Evolutionary conservation across 1,140 invertebrate species (phyloP).

Genomic region (Monochamus saltuarius): DNA sequence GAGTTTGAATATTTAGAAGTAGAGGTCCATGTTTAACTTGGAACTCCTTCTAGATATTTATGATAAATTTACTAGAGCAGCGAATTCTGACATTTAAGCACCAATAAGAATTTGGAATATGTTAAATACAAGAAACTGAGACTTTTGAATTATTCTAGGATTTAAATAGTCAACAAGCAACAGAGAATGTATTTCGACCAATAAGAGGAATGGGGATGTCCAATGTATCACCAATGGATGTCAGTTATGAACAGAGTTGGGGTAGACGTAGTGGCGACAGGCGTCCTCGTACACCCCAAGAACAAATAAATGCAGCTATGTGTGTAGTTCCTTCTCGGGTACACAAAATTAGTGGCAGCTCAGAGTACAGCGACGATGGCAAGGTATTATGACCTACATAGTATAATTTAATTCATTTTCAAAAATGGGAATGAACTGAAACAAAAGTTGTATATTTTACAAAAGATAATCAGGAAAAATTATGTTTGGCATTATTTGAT

Average conservation of each 20-base stretch:
- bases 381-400: too few species aligned
- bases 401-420: too few species aligned
- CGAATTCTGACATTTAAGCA: background rate
- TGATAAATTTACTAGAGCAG: too few species aligned
- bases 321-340: conserved; percentile 10
- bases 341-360: conserved; percentile 32
- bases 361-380: conserved; percentile 36
- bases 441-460: too few species aligned
- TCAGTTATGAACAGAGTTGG: conserved; percentile 23
- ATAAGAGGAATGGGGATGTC: conserved; percentile 11
- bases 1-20: conserved; percentile 33
- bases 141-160: background rate
- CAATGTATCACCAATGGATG: conserved; percentile 26
- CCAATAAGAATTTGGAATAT: background rate
- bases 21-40: conserved; percentile 16
- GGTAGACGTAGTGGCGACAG: conserved; percentile 1
- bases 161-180: conserved; percentile 2
- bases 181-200: conserved; percentile 10
- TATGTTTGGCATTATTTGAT: too few species aligned
- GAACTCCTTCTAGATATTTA: conserved; percentile 1
- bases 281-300: conserved; percentile 24
- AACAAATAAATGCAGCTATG: conserved; percentile 17
- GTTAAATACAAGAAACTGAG: background rate
- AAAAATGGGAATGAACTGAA: too few species aligned
- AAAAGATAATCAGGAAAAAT: too few species aligned